These are phyloP conservation scores for Eudemis profundana DNA, from an alignment of 2,888 invertebrate species.

Conservation along the genomic window DNA sequence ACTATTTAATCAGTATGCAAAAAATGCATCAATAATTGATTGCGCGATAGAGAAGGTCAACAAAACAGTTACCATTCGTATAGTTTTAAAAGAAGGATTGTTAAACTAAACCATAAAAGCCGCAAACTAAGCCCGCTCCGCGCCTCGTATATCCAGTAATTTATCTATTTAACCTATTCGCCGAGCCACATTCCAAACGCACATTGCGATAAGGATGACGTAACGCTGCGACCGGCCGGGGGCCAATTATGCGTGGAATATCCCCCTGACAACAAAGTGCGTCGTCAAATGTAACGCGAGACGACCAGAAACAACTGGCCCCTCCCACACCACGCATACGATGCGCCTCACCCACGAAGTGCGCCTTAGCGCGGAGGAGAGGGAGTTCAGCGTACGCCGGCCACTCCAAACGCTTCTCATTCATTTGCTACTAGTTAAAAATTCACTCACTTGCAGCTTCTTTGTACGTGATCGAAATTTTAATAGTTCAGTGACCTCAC, in stretches of 20 bases:
- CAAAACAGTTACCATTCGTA: too few relatives aligned
- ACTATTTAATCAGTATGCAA: too few relatives aligned
- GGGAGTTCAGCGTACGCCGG: conserved; percentile 5
- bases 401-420: conserved; percentile 16
- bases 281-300: conserved; percentile 51
- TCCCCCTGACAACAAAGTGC: conserved; percentile 76
- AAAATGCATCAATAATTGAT: too few relatives aligned
- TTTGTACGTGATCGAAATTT: conserved; percentile 52
- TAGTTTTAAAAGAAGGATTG: too few relatives aligned
- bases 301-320: conserved; percentile 48
- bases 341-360: background rate
- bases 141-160: conserved; percentile 2
- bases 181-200: conserved; percentile 65
- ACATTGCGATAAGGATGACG: conserved; percentile 64
- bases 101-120: background rate
- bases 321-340: background rate
- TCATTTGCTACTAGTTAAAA: conserved; percentile 41
- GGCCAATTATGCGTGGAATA: conserved; percentile 67
- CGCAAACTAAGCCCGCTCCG: background rate
- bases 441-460: conserved; percentile 47
- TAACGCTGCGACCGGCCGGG: conserved; percentile 65
- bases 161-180: conserved; percentile 49
- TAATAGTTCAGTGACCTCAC: conserved; percentile 50
- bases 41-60: too few relatives aligned
- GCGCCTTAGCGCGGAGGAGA: background rate